These are phyloP conservation scores for Saxidomus purpurata DNA, from an alignment of 1,140 invertebrate genomes.

Conservation along the genomic window DNA sequence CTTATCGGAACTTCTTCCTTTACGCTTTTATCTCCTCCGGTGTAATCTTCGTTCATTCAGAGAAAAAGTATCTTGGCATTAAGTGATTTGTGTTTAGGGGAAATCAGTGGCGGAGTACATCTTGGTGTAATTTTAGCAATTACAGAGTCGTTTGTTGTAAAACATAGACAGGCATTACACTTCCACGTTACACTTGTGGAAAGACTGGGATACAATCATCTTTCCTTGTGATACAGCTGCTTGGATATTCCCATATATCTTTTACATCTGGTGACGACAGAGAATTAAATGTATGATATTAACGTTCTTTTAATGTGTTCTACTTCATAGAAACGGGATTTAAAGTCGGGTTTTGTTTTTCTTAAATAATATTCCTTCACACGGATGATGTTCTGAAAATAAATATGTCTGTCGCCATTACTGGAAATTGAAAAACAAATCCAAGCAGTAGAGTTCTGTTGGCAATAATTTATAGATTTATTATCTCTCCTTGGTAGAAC, in stretches of 20 bases:
- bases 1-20: neutral
- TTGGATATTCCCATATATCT: neutral
- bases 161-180: neutral
- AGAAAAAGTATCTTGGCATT: neutral
- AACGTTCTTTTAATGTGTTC: neutral
- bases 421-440: neutral
- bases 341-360: neutral
- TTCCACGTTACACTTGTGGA: too few species aligned
- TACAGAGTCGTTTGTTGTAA: neutral
- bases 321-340: neutral
- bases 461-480: too few species aligned
- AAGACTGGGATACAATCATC: neutral
- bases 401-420: neutral
- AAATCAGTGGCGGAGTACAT: neutral
- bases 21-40: neutral
- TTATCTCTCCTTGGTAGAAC: too few species aligned
- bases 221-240: neutral
- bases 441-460: too few species aligned
- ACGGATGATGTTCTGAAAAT: neutral
- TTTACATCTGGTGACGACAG: neutral
- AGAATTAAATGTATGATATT: neutral
- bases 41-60: neutral
- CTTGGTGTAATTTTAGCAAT: slow-evolving; percentile 10
- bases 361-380: neutral
- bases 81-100: neutral